A percentile compares a stretch with the other conserved stretches of the same genome.
Conservation (phyloP, 2,113 vertebrate genomes). For the Megaceryle torquata region DNA sequence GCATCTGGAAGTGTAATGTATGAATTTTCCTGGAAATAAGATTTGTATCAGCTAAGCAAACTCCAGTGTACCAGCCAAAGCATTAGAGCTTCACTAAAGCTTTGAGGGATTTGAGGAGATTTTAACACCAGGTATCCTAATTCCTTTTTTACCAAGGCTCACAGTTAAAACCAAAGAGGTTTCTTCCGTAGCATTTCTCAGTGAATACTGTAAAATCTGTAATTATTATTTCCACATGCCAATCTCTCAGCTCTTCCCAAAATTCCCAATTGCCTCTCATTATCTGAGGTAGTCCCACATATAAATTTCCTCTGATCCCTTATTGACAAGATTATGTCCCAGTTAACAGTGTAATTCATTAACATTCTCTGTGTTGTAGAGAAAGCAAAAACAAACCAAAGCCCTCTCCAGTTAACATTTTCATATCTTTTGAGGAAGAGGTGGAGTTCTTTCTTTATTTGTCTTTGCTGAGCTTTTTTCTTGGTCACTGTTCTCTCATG, state of each 20-base stretch:
- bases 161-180: slow-evolving; percentile 3
- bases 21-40: slow-evolving; percentile 36
- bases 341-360: slow-evolving; percentile 69
- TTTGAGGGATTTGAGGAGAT: slow-evolving; percentile 50
- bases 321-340: slow-evolving; percentile 64
- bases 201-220: slow-evolving; percentile 69
- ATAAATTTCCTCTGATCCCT: slow-evolving; percentile 69
- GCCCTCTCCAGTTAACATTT: slow-evolving; percentile 38
- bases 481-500: slow-evolving; percentile 13
- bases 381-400: slow-evolving; percentile 54
- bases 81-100: slow-evolving; percentile 40
- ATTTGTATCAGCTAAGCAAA: slow-evolving; percentile 50
- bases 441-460: slow-evolving; percentile 37
- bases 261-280: slow-evolving; percentile 65
- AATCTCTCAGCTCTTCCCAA: slow-evolving; percentile 33
- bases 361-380: slow-evolving; percentile 52
- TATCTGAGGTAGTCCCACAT: slow-evolving; percentile 59
- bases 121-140: slow-evolving; percentile 56
- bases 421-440: slow-evolving; percentile 28
- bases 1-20: slow-evolving; percentile 26
- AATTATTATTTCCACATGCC: slow-evolving; percentile 68
- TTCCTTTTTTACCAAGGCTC: slow-evolving; percentile 1
- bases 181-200: background rate
- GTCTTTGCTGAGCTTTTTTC: slow-evolving; percentile 33
- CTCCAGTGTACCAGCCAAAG: background rate